These are phyloP conservation scores for Sycophila texana DNA, from an alignment of 2,888 invertebrate species.

Conservation along the genomic window DNA sequence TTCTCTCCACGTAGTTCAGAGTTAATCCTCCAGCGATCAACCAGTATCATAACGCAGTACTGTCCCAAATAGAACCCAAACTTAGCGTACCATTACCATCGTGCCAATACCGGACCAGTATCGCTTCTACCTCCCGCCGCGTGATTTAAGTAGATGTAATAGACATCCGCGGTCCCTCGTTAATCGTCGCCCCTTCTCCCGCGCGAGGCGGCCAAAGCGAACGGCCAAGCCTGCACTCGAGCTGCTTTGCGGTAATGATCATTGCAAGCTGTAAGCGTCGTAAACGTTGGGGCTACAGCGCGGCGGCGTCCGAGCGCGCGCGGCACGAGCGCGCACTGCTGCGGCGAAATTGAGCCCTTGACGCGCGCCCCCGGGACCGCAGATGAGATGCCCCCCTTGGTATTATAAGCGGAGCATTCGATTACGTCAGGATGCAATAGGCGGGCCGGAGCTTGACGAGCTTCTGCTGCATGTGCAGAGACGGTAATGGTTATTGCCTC, in stretches of 20 bases:
- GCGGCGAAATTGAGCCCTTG: slow-evolving; percentile 42
- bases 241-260: slow-evolving; percentile 54
- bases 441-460: too few species aligned
- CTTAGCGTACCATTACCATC: too few species aligned
- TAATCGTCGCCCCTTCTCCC: slow-evolving; percentile 60
- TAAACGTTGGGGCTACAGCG: slow-evolving; percentile 34
- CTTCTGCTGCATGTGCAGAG: too few species aligned
- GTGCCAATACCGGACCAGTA: background rate
- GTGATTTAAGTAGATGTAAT: slow-evolving; percentile 52
- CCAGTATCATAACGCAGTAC: background rate
- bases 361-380: slow-evolving; percentile 8
- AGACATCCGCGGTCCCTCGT: slow-evolving; percentile 63
- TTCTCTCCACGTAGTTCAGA: too few species aligned
- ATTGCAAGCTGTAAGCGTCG: slow-evolving; percentile 47
- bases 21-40: too few species aligned
- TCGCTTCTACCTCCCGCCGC: too few species aligned
- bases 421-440: slow-evolving; percentile 11
- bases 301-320: slow-evolving; percentile 1
- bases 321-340: background rate
- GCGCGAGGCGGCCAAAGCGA: slow-evolving; percentile 33
- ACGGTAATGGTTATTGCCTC: too few species aligned
- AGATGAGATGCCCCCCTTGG: slow-evolving; percentile 22
- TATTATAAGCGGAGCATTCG: slow-evolving; percentile 1
- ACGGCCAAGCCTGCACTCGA: slow-evolving; percentile 23
- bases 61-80: too few species aligned